Base-by-base conservation (phyloP, 2,888 invertebrate species). In the Heliconius cydno region DNA sequence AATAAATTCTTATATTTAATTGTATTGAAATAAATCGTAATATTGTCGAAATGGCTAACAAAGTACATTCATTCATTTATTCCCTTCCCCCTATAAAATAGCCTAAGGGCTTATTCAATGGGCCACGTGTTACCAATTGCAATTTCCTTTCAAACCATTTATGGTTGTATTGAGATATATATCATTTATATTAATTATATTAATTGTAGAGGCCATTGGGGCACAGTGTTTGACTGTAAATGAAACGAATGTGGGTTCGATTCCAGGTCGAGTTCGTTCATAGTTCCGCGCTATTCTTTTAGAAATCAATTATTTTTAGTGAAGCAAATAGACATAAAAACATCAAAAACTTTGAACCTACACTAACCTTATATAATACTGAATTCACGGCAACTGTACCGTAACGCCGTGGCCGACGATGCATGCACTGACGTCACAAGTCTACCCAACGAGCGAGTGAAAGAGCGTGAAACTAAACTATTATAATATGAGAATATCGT, bases 121-220 rank as follows among this genome's bases (percentile, higher is more conserved):
- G 15, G 46, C 34, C 68, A 46, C 79, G 60, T 63, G 79, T 46
- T 60, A 41, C 30, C 74, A 68, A 68, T 75, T 68, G 60, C 15
- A 13, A 76, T 71, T 77, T 67, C 65, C 63, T 46, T 46, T n/a
- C 28, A 57, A 52, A 30, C 74, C 74, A 75, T 63, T 70, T 79
- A 70, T 63, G 68, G 46, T 38, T 52, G 22, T 6, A 75, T 75
- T 63, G 10, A 65, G 19, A 46, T 15, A 46, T 75, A 65, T 60
- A n/a, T 73, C 30, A 22, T 34, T 73, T 57, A 28, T 41, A 30
- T 65, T 63, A 19, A 41, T 41, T 65, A 41, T 65, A 65, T 63
- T 28, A 25, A 63, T 28, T 28, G 12, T 63, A 7, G n/a, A 60
- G n/a, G n/a, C 60, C n/a, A 3, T n/a, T n/a, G 1, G 2, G 12